Base-by-base conservation (phyloP, 1,140 invertebrate species). In the Eumeta japonica region DNA sequence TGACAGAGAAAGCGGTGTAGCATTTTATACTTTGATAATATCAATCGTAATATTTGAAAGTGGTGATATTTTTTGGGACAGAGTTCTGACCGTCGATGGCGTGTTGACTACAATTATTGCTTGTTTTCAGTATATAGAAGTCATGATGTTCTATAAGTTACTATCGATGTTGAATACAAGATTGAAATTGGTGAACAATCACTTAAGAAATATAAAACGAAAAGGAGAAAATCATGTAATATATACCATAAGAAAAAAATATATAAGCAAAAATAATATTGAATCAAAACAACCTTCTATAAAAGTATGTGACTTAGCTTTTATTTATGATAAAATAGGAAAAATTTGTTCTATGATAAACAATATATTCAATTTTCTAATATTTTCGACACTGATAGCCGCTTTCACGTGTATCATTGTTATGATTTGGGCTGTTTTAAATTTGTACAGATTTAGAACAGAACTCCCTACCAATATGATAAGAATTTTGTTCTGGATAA, bases 321-420 rank as follows among this genome's bases (percentile, higher is more conserved):
- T n/a, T 2, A 49, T 43, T 1, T 68, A 62, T 15, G 42, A 53
- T 16, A 34, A 39, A 1, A 53, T 68, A 5, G 59, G 62, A 0
- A 52, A 55, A 20, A 47, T 47, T 15, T 55, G 52, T 28, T 18
- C 5, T 11, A 35, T 57, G 7, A 48, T 62, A 12, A 65, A 65
- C 24, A 38, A 50, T 15, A 27, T 59, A 7, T 68, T 56, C 15
- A 58, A 66, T 28, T 58, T 59, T 28, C 52, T 57, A 41, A 58
- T 66, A 13, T 56, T 62, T 18, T 57, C 58, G 50, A 48, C 46
- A 13, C 45, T 65, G 0, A 43, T 61, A 2, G 47, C 56, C 12
- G 58, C 57, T 0, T 68, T 66, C 41, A 46, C 39, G 10, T 58
- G 52, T 13, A 53, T 66, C 1, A 42, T 66, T 3, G 51, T 62